phyloP scores from a whole-genome alignment of 2,113 vertebrate species.

The Athene noctua region DNA sequence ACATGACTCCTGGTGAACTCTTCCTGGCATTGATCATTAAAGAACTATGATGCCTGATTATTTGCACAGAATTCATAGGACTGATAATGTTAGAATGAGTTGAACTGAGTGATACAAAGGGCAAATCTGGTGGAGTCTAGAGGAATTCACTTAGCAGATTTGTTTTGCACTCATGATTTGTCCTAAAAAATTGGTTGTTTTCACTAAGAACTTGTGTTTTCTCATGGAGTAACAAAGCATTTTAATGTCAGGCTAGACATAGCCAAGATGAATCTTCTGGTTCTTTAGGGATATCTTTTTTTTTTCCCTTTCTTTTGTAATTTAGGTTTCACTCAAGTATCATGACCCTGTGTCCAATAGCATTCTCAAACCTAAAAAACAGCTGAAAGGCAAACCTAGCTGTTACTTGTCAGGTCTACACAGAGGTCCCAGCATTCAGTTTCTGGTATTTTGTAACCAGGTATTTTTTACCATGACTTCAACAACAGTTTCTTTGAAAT shows the following conservation, averaged over 20 bases:
- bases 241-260: neutral
- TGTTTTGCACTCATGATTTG: neutral
- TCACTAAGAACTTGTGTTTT: neutral
- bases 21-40: neutral
- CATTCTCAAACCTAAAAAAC: neutral
- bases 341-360: neutral
- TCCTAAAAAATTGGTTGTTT: neutral
- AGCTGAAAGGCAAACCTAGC: neutral
- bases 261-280: neutral
- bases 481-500: neutral
- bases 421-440: neutral
- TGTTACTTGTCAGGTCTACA: neutral
- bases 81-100: neutral
- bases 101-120: neutral
- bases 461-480: neutral
- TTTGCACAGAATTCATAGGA: neutral
- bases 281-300: neutral
- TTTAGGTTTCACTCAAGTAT: neutral
- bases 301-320: neutral
- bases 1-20: neutral
- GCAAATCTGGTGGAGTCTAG: neutral
- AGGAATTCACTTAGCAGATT: neutral
- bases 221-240: neutral
- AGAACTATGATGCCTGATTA: neutral
- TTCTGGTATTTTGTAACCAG: neutral